Conservation (phyloP, 1,140 invertebrate genomes). For the Amphibalanus amphitrite region DNA sequence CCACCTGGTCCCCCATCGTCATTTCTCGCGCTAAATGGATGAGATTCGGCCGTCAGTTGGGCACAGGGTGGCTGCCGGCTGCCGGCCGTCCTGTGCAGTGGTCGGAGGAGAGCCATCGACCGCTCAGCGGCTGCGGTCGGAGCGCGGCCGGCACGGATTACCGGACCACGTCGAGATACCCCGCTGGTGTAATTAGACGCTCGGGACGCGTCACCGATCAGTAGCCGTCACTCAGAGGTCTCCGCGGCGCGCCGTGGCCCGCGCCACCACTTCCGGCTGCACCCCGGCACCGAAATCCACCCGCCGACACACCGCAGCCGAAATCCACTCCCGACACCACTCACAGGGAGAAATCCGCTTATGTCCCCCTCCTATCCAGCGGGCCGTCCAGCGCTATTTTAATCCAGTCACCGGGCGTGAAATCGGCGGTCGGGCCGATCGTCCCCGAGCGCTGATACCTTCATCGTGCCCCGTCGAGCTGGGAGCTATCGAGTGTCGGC, state of each 20-base stretch:
- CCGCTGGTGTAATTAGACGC: neutral
- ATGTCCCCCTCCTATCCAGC: neutral
- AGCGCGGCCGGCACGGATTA: neutral
- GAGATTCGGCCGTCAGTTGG: neutral
- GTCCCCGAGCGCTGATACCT: neutral
- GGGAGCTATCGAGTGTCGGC: neutral
- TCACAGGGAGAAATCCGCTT: neutral
- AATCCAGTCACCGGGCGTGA: neutral
- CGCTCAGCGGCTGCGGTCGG: neutral
- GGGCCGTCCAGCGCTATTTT: neutral
- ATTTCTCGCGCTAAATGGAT: neutral
- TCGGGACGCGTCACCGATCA: too few relatives aligned
- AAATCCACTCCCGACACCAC: neutral
- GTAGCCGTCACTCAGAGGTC: too few relatives aligned
- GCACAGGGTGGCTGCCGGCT: neutral
- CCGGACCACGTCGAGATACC: neutral
- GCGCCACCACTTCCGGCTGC: too few relatives aligned
- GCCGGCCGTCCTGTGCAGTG: neutral
- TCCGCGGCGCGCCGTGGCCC: too few relatives aligned
- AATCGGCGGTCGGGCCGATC: neutral
- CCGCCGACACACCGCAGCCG: too few relatives aligned
- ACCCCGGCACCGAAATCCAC: too few relatives aligned
- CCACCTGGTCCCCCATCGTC: neutral
- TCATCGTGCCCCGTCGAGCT: neutral
- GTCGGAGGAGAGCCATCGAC: neutral